Conservation (phyloP, 2,888 invertebrate species). For the Corbicula japonica region DNA sequence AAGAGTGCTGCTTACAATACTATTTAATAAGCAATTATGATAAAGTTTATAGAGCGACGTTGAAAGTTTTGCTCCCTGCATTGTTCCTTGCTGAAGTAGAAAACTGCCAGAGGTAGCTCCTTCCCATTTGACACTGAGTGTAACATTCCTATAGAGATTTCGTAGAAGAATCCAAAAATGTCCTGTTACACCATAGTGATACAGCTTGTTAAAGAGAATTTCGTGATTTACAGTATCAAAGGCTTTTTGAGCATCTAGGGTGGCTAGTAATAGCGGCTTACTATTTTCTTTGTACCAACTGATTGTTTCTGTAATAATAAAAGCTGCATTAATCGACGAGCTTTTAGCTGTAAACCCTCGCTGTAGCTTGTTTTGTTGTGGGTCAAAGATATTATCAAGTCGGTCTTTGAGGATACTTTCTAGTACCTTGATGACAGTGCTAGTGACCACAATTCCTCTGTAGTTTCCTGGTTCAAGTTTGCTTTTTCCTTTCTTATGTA, state of each 20-base stretch:
- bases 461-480: neutral
- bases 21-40: neutral
- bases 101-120: neutral
- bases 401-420: slow-evolving; percentile 1
- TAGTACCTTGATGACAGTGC: neutral
- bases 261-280: neutral
- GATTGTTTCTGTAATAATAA: neutral
- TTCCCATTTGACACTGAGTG: slow-evolving; percentile 12
- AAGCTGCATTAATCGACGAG: slow-evolving; percentile 7
- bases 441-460: neutral
- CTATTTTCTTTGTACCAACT: neutral
- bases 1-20: neutral
- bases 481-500: slow-evolving; percentile 4
- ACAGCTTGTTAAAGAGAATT: slow-evolving; percentile 10
- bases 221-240: slow-evolving; percentile 22
- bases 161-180: neutral
- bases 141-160: neutral
- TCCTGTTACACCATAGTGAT: neutral
- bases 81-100: neutral
- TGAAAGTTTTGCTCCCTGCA: neutral
- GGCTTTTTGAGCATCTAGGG: slow-evolving; percentile 21
- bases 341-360: neutral
- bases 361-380: neutral
- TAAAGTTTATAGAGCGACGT: neutral
- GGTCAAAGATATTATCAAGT: slow-evolving; percentile 1